Conservation (phyloP, 2,888 invertebrate genomes). For the Eupithecia exiguata region DNA sequence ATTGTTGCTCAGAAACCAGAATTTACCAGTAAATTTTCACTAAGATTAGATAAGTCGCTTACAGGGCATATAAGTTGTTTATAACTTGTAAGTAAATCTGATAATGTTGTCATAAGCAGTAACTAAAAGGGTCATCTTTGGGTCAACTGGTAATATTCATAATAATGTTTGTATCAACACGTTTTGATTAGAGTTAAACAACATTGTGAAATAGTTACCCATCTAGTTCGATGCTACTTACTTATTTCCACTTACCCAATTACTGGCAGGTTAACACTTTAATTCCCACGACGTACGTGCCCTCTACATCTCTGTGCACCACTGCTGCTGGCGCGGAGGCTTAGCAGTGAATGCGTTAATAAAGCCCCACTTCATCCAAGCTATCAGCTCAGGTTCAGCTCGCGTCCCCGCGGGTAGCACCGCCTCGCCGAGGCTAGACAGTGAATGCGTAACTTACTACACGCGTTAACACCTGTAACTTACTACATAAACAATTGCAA, state of each 20-base stretch:
- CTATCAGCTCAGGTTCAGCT: neutral
- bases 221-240: neutral
- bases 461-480: too few relatives aligned
- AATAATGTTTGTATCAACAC: neutral
- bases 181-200: neutral
- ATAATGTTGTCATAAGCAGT: slow-evolving; percentile 10
- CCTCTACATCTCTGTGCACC: too few relatives aligned
- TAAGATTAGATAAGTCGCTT: neutral
- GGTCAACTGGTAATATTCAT: slow-evolving; percentile 16
- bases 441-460: too few relatives aligned
- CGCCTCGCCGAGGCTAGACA: too few relatives aligned
- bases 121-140: slow-evolving; percentile 15
- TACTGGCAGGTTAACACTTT: too few relatives aligned
- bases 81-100: slow-evolving; percentile 13
- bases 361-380: neutral
- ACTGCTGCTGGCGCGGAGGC: neutral
- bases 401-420: too few relatives aligned
- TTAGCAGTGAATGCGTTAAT: neutral
- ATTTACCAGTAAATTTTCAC: neutral
- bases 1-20: neutral
- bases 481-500: too few relatives aligned
- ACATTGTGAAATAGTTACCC: neutral
- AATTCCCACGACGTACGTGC: too few relatives aligned
- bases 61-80: neutral
- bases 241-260: too few relatives aligned